Base-by-base conservation (phyloP, 2,888 invertebrate genomes). In the Synanthedon formicaeformis region DNA sequence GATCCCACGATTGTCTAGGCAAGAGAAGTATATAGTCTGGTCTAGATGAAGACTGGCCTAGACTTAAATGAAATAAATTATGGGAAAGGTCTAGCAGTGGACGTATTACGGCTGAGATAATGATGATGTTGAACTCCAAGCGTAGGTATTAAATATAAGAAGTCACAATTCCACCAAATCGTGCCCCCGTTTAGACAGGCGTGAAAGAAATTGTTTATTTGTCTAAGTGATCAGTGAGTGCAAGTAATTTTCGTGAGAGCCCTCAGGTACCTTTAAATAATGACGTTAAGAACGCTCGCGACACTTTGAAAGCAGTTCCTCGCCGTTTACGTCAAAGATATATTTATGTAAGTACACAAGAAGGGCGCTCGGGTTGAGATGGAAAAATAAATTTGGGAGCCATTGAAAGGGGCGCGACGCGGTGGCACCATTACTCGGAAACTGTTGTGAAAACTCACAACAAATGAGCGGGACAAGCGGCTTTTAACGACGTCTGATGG, bases 351-450 rank as follows among this genome's bases (percentile, higher is more conserved):
- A 34, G 34, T 34, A 34, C 34, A 67, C 61, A 66, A 64, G 62
- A 60, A 63, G 63, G 57, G 60, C 57, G 56, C 57, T 62, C 58
- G 53, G 58, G 59, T 61, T 60, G 60, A 61, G 63, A 65, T 61
- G 64, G 68, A 69, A 70, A 71, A 69, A 64, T 66, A 64, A 69
- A 71, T 67, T 69, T 62, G 63, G 62, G 65, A 63, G 64, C 57
- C 57, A 58, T 57, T 60, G 54, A 49, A 23, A 18, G 23, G 16
- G 23, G 49, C 49, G 49, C 55, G 50, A 18, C 23, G 23, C 49
- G 23, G 16, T 16, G 49, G 13, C 50, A 57, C 60, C 53, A 59
- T 62, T 66, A 58, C 55, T 56, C 55, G 55, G 51, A 51, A 63
- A 66, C 59, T 49, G 14, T 67, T 60, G 57, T 55, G 59, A 63